Evolutionary conservation across 2,888 invertebrate genomes (phyloP), one percentile per base, ranked within the genome.

Genomic region (Ennomos fuscantarius): DNA sequence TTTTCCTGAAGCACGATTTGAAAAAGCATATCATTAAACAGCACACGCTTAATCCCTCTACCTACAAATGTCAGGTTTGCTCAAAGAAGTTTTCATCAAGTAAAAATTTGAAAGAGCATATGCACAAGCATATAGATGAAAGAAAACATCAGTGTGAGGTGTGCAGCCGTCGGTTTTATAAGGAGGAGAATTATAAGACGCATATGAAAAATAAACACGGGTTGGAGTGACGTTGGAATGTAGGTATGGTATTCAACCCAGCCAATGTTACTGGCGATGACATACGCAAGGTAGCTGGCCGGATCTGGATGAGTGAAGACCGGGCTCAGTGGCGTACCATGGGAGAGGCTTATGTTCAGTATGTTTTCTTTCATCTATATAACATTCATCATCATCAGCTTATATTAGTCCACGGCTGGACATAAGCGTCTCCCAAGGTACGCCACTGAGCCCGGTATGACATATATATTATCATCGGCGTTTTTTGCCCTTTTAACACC

Each of bases 151-250:
- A 9, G 1, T 56, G 50, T 33, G 46, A 56, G 34, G 8, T 56
- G 3, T 56, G 56, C 24, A 8, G 32, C 8, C 6, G 3, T 8
- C 3, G 33, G 8, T 50, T 51, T 31, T 10, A 5, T 1, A 11
- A 33, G 5, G 50, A 39, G 39, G 34, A 34, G 10, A 15, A n/a
- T 13, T 55, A 43, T 12, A 2, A 44, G 39, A 24, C 10, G 24
- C 55, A 55, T 39, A 34, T 39, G 49, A 39, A 44, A 31, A 44
- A 11, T 39, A 37, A 49, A 2, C 55, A 55, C 3, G 44, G 49
- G 1, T 49, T 44, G 39, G 42, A 49, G 9, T 49, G 24, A 24
- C 24, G n/a, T 24, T 24, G 24, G 24, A 11, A 55, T 8, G 15
- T 44, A 33, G 44, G 44, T 44, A 44, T 24, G 24, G 2, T 24